Evolutionary conservation across 2,113 vertebrate genomes (phyloP).

Genomic region (Microcebus jonahi): DNA sequence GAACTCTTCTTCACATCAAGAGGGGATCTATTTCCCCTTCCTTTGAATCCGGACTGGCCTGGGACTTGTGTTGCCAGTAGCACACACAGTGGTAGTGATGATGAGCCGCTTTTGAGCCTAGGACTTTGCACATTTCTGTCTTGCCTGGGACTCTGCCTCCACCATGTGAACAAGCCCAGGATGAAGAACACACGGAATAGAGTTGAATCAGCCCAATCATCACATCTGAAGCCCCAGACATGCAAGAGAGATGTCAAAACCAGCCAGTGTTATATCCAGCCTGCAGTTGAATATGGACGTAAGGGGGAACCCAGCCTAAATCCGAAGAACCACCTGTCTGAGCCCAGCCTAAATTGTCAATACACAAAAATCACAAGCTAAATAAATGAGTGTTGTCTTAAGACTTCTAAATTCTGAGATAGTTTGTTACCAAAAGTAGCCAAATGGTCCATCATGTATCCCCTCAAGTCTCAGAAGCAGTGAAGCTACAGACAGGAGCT

Average conservation of each 20-base stretch:
- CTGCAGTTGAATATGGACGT: neutral
- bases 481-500: neutral
- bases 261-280: neutral
- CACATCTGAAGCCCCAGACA: neutral
- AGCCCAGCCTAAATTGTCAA: neutral
- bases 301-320: accelerated
- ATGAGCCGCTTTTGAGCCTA: neutral
- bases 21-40: neutral
- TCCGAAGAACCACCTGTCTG: neutral
- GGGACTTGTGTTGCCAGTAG: neutral
- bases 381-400: neutral
- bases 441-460: too few species aligned
- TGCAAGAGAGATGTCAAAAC: neutral
- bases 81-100: too few species aligned
- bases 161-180: neutral
- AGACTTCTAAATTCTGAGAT: neutral
- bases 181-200: too few species aligned
- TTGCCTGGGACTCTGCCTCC: too few species aligned
- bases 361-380: neutral
- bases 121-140: neutral
- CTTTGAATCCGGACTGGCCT: neutral
- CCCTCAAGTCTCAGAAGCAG: neutral
- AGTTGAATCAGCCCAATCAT: too few species aligned
- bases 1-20: neutral
- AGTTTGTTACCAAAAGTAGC: neutral